phyloP scores from a whole-genome alignment of 2,113 vertebrate genomes.

The Dolichallabes microphthalmus region DNA sequence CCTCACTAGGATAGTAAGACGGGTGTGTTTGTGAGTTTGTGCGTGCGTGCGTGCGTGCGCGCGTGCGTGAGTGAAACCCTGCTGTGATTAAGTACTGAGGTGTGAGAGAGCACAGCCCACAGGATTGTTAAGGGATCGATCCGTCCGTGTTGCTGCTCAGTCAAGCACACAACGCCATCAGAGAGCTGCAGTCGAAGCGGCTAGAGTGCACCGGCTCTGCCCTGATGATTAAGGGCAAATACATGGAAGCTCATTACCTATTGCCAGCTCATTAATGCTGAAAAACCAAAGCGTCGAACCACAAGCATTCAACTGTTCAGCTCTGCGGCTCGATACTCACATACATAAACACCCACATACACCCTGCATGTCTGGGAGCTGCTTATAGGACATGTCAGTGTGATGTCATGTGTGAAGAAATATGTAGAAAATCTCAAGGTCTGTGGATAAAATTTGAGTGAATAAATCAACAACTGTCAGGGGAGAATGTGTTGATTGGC shows the following conservation, averaged over 20 bases:
- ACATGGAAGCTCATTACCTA: constrained; percentile 27
- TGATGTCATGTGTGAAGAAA: constrained; percentile 53
- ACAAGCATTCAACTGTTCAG: not conserved
- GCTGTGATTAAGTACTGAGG: constrained; percentile 33
- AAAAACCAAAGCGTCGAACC: not conserved
- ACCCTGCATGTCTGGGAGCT: constrained; percentile 25
- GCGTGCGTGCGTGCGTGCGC: constrained; percentile 12
- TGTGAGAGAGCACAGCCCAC: constrained; percentile 38
- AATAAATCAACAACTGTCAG: constrained; percentile 57
- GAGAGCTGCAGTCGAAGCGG: constrained; percentile 42
- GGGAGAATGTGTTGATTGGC: constrained; percentile 58
- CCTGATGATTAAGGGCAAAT: constrained; percentile 46
- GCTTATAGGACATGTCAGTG: constrained; percentile 54
- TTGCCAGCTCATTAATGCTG: constrained; percentile 37
- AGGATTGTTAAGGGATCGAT: constrained; percentile 55
- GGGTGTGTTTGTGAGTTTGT: not conserved
- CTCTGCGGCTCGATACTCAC: not conserved
- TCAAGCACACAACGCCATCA: constrained; percentile 34
- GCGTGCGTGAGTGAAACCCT: constrained; percentile 5
- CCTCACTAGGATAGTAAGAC: not conserved
- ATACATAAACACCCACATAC: constrained; percentile 2
- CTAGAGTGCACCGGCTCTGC: constrained; percentile 32
- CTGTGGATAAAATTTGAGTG: not conserved
- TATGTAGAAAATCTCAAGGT: constrained; percentile 1
- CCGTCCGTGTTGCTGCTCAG: constrained; percentile 55